phyloP scores from a whole-genome alignment of 2,797 vertebrate species.

The Sphenopsis melanotis region DNA sequence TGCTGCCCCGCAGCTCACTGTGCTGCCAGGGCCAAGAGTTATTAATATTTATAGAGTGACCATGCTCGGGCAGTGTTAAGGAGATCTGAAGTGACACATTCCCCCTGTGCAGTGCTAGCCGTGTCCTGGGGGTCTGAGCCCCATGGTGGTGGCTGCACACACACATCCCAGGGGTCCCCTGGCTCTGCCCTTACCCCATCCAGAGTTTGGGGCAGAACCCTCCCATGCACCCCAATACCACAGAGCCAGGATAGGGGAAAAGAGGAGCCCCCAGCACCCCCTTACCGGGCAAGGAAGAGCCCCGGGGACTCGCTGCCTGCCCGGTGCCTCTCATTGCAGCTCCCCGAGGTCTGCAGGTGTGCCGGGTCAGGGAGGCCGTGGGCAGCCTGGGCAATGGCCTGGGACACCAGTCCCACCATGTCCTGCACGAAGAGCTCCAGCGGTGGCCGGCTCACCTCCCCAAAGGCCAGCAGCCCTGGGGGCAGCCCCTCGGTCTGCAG shows the following conservation, averaged over 20 bases:
- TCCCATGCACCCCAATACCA: rapidly evolving
- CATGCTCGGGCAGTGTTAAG: rapidly evolving
- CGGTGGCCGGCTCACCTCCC: constrained; percentile 78
- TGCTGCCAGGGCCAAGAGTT: not conserved
- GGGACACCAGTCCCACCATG: constrained; percentile 76
- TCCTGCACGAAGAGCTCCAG: constrained; percentile 84
- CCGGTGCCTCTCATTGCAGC: constrained; percentile 74
- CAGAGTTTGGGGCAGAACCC: rapidly evolving
- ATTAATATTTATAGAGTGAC: constrained; percentile 5
- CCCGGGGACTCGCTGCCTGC: constrained; percentile 71
- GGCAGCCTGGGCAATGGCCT: constrained; percentile 72
- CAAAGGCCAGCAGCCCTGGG: constrained; percentile 83
- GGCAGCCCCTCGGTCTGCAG: constrained; percentile 84
- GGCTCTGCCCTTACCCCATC: not conserved
- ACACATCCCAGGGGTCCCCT: not conserved
- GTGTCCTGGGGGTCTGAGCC: not conserved
- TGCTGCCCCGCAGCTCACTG: not conserved
- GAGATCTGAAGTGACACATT: not conserved
- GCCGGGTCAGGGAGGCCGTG: constrained; percentile 65
- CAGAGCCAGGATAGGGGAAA: rapidly evolving
- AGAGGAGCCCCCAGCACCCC: not conserved
- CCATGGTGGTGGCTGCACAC: not conserved
- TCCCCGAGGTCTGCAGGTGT: constrained; percentile 74
- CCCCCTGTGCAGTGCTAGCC: not conserved
- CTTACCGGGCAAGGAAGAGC: constrained; percentile 81